These are phyloP conservation scores for Iselma pallidipennis DNA, from an alignment of 2,888 invertebrate species.

Conservation along the genomic window DNA sequence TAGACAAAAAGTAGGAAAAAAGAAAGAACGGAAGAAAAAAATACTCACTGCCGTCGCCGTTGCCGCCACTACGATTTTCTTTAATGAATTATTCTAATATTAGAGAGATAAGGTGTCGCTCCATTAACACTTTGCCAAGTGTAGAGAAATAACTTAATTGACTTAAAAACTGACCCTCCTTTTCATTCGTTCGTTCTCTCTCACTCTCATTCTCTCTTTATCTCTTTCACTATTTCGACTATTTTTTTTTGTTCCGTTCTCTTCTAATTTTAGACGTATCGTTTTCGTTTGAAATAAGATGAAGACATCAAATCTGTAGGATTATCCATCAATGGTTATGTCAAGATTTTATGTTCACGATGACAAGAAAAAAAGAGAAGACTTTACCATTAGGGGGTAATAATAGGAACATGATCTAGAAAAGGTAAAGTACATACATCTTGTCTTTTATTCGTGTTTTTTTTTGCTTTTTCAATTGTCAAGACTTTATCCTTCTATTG, in stretches of 20 bases:
- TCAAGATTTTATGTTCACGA: not conserved
- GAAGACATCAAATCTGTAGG: not conserved
- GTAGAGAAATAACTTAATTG: not conserved
- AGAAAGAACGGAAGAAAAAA: conserved; percentile 1
- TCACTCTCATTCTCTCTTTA: not conserved
- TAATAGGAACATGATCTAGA: no score
- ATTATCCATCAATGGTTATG: not conserved
- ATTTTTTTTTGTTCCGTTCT: not conserved
- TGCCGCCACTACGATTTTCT: conserved; percentile 8
- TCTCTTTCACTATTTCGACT: not conserved
- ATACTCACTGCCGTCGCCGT: not conserved
- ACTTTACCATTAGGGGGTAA: no score
- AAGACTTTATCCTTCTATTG: not conserved
- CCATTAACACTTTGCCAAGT: conserved; percentile 26
- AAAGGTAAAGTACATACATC: no score
- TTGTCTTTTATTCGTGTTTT: no score
- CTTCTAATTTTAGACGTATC: not conserved
- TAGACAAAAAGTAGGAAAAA: not conserved
- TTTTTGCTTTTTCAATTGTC: not conserved
- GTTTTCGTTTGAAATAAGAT: not conserved
- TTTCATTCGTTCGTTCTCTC: no score
- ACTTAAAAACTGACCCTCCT: not conserved
- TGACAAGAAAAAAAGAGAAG: not conserved
- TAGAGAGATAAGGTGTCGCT: conserved; percentile 24
- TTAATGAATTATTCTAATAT: conserved; percentile 41